A percentile compares a stretch with the other conserved stretches of the same genome.
Conservation (phyloP, 1,140 invertebrate species). For the Ptiloglossa arizonensis region DNA sequence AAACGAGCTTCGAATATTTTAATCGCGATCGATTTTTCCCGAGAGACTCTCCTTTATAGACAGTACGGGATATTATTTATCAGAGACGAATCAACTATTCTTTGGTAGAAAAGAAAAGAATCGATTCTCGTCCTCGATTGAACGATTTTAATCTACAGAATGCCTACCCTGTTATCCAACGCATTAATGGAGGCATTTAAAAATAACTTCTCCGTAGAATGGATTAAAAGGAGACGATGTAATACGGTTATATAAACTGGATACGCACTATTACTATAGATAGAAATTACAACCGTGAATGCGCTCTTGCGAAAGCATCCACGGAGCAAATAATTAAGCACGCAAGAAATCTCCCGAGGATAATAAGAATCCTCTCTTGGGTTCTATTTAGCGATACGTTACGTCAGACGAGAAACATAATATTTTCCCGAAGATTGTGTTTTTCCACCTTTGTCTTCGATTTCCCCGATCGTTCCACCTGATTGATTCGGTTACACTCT, state of each 20-base stretch:
- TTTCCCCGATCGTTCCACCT: conserved; percentile 13
- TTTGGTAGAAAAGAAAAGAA: too few species aligned
- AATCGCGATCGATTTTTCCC: conserved; percentile 1
- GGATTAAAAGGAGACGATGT: background rate
- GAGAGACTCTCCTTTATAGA: background rate
- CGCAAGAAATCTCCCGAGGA: background rate
- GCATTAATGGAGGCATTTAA: background rate
- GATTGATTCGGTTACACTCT: conserved; percentile 47
- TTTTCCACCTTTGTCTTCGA: background rate
- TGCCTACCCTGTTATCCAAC: background rate
- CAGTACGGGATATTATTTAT: background rate
- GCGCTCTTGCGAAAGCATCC: background rate
- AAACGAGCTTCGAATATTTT: background rate
- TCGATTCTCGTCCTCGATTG: too few species aligned
- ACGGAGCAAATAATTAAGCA: conserved; percentile 19
- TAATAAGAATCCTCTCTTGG: background rate
- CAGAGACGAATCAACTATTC: too few species aligned
- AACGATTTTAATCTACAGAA: too few species aligned
- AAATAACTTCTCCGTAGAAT: background rate
- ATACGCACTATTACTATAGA: background rate
- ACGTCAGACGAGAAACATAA: background rate
- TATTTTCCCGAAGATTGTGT: background rate
- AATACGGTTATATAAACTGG: background rate
- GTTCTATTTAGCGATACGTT: background rate
- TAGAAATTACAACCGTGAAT: background rate